These are phyloP conservation scores for Arbacia lixula DNA, from an alignment of 53 echinoderm and acorn worm genomes.

Conservation along the genomic window DNA sequence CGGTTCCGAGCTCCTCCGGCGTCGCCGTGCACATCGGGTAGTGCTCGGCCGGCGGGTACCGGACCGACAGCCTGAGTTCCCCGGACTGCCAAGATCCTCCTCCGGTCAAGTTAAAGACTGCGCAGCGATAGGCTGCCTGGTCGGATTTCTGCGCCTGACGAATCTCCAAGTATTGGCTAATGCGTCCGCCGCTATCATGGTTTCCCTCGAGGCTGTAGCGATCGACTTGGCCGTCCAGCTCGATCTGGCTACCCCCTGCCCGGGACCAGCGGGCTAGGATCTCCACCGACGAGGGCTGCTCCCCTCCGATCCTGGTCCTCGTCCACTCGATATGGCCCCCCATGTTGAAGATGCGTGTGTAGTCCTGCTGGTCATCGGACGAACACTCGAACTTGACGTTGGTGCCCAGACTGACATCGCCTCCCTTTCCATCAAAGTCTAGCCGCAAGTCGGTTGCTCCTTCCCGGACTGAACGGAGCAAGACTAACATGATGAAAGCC, in stretches of 20 bases:
- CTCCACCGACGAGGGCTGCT: too few relatives aligned
- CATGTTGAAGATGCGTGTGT: too few relatives aligned
- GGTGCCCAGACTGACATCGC: too few relatives aligned
- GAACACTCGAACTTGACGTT: too few relatives aligned
- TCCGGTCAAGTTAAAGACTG: neutral
- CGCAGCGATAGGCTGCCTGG: constrained; percentile 25
- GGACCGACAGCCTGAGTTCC: neutral
- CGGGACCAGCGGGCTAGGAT: constrained; percentile 12
- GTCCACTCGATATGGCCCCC: too few relatives aligned
- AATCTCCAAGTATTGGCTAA: constrained; percentile 24
- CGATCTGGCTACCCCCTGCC: neutral
- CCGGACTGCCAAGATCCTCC: neutral
- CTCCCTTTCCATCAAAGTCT: too few relatives aligned
- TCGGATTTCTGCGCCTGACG: constrained; percentile 3
- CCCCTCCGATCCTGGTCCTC: too few relatives aligned
- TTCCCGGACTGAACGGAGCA: too few relatives aligned
- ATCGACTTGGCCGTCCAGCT: neutral
- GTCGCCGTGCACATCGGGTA: constrained; percentile 47
- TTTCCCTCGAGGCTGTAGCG: neutral
- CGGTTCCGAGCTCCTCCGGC: constrained; percentile 1
- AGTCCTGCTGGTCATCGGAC: too few relatives aligned
- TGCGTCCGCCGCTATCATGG: neutral
- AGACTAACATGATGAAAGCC: too few relatives aligned
- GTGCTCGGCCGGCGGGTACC: constrained; percentile 31
- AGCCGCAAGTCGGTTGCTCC: too few relatives aligned